Evolutionary conservation across 2,113 vertebrate genomes (phyloP).

Genomic region (Aptenodytes forsteri): DNA sequence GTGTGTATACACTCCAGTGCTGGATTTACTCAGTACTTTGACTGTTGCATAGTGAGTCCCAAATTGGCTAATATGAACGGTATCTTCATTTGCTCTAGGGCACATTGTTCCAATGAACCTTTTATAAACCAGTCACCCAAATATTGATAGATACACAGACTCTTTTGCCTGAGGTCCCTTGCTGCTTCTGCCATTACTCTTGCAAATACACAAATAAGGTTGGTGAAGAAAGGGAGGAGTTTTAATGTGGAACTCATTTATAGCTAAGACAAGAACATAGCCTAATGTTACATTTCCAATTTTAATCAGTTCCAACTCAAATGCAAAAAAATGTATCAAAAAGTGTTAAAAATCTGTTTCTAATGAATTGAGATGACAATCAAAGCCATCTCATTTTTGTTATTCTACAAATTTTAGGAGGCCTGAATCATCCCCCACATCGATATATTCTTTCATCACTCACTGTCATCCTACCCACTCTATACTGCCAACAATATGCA

Average conservation of each 20-base stretch:
- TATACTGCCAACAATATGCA: not conserved
- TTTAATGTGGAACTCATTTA: not conserved
- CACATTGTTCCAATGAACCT: constrained; percentile 1
- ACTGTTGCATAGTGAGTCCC: not conserved
- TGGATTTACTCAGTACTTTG: constrained; percentile 27
- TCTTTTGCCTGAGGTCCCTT: constrained; percentile 23
- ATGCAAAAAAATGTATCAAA: not conserved
- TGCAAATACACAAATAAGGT: constrained; percentile 14
- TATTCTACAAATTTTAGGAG: not conserved
- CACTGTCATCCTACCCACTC: constrained; percentile 11
- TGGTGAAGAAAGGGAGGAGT: not conserved
- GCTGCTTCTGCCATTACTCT: not conserved
- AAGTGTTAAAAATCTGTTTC: constrained; percentile 7
- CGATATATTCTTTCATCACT: not conserved
- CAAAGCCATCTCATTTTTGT: not conserved
- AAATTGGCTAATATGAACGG: not conserved
- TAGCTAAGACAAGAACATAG: not conserved
- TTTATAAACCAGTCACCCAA: constrained; percentile 13
- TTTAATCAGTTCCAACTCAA: not conserved
- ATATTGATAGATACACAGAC: constrained; percentile 14
- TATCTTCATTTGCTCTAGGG: constrained; percentile 13
- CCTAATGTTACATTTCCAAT: not conserved
- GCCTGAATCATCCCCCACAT: constrained; percentile 1
- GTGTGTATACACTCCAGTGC: not conserved
- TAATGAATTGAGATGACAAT: not conserved